Conservation (phyloP, 2,113 vertebrate genomes). For the Struthio camelus region DNA sequence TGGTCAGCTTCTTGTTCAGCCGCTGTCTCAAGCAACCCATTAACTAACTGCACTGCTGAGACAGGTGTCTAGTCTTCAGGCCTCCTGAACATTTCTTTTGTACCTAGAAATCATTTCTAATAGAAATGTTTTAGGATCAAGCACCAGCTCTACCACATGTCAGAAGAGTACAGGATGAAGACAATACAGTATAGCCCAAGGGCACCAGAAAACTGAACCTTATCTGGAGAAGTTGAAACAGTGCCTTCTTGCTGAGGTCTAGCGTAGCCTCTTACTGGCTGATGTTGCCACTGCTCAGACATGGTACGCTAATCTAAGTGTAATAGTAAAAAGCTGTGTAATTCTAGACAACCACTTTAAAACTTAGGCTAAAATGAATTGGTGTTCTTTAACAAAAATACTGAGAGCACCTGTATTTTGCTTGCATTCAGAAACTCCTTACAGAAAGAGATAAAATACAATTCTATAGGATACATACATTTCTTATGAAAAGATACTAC, state of each 20-base stretch:
- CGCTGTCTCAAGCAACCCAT: neutral
- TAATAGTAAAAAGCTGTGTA: neutral
- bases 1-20: neutral
- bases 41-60: neutral
- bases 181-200: fast-evolving
- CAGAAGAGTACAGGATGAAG: fast-evolving
- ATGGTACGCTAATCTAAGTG: fast-evolving
- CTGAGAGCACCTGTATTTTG: neutral
- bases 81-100: neutral
- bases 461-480: neutral
- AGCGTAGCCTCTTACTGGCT: neutral
- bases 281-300: neutral
- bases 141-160: neutral
- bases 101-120: neutral
- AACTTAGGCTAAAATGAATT: neutral
- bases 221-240: neutral
- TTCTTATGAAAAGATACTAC: neutral
- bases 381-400: neutral
- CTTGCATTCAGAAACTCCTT: neutral
- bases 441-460: neutral
- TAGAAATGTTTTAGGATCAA: neutral
- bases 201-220: neutral
- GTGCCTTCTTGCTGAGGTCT: neutral
- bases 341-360: neutral
- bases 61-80: neutral